These are phyloP conservation scores for Clarias batrachus DNA, from an alignment of 2,113 vertebrate species.

Conservation along the genomic window DNA sequence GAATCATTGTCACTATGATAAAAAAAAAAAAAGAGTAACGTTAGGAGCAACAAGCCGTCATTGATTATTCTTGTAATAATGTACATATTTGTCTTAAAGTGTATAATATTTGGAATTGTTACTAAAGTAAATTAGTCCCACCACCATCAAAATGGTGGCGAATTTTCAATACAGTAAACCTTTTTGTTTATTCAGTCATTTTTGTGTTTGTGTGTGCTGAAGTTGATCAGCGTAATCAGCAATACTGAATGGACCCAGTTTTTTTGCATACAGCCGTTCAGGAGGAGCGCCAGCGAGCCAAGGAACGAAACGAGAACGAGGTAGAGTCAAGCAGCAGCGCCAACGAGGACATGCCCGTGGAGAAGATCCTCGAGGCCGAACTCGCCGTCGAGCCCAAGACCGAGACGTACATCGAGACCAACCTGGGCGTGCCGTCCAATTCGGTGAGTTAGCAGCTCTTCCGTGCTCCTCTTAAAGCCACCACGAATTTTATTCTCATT, in stretches of 20 bases:
- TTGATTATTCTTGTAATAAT: background rate
- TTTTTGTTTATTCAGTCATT: no score
- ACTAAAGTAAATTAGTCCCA: background rate
- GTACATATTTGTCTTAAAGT: no score
- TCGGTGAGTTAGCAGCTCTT: conserved; percentile 79
- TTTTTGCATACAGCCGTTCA: conserved; percentile 85
- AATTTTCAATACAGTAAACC: background rate
- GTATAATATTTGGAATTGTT: background rate
- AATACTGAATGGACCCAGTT: conserved; percentile 68
- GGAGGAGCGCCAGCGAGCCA: conserved; percentile 95
- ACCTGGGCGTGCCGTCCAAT: conserved; percentile 84
- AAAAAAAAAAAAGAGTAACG: background rate
- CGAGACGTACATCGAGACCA: conserved; percentile 94
- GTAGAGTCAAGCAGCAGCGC: conserved; percentile 90
- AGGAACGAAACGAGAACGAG: conserved; percentile 90
- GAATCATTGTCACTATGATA: background rate
- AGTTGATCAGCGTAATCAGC: conserved; percentile 43
- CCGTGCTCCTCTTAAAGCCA: background rate
- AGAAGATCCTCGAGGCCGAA: conserved; percentile 96
- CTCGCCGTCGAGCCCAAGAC: conserved; percentile 97
- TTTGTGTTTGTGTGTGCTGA: conserved; percentile 1
- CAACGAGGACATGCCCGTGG: conserved; percentile 98
- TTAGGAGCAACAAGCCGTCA: background rate
- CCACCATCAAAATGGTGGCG: background rate
- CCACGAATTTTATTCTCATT: background rate